A percentile compares a stretch with the other conserved stretches of the same genome.
Evolutionary conservation across 2,888 invertebrate species (phyloP).

Genomic region (Augochlorella aurata): DNA sequence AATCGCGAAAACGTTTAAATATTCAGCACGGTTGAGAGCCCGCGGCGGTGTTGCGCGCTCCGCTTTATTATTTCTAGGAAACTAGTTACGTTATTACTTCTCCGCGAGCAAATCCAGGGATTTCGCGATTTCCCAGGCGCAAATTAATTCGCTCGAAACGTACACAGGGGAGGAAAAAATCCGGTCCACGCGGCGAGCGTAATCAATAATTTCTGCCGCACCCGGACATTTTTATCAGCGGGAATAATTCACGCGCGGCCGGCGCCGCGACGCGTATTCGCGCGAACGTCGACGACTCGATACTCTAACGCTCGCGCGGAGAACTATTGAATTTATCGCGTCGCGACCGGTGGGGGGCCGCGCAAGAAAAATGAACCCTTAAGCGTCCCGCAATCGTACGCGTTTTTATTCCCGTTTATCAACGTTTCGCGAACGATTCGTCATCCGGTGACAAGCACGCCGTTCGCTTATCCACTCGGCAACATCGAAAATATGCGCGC

Average conservation of each 20-base stretch:
- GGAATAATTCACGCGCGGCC: slow-evolving; percentile 32
- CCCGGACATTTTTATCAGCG: slow-evolving; percentile 34
- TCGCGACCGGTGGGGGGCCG: neutral
- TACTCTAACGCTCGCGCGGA: slow-evolving; percentile 10
- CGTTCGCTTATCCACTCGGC: slow-evolving; percentile 19
- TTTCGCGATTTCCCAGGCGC: neutral
- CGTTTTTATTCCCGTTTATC: slow-evolving; percentile 49
- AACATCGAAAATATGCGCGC: slow-evolving; percentile 17
- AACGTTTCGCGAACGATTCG: slow-evolving; percentile 35
- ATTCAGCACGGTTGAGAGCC: neutral
- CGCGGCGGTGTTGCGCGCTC: neutral
- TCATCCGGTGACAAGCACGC: slow-evolving; percentile 41
- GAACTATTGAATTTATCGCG: slow-evolving; percentile 31
- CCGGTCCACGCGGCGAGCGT: neutral
- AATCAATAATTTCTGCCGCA: slow-evolving; percentile 41
- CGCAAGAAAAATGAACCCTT: slow-evolving; percentile 45
- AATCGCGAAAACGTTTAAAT: neutral
- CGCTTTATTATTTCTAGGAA: neutral
- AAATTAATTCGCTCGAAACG: slow-evolving; percentile 1
- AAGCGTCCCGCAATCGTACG: slow-evolving; percentile 37
- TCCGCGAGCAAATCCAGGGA: neutral
- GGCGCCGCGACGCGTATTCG: neutral
- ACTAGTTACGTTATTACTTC: neutral
- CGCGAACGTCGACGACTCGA: slow-evolving; percentile 13
- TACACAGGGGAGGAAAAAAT: neutral